Percentiles rank a stretch among this genome's conserved stretches.
Conservation (phyloP, 2,797 vertebrate species). For the Enteromius thamalakanensis region DNA sequence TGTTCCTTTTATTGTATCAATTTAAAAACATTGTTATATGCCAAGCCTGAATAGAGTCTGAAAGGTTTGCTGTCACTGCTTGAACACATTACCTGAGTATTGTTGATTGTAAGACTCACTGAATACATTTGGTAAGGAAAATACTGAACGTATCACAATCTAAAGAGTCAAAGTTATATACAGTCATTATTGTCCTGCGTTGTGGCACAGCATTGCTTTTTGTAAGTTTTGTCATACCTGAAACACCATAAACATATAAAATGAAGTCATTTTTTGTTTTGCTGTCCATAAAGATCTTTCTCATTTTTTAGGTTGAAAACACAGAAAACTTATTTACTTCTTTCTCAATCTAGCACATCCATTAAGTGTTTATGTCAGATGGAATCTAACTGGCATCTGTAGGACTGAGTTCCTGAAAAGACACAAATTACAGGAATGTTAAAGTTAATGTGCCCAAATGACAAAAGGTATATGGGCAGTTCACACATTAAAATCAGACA, state of each 20-base stretch:
- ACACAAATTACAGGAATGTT: no score
- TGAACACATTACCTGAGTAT: conserved; percentile 59
- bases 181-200: conserved; percentile 26
- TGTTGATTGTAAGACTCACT: conserved; percentile 29
- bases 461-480: no score
- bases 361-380: neutral
- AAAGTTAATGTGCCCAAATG: no score
- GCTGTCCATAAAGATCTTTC: conserved; percentile 21
- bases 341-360: conserved; percentile 19
- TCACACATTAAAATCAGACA: no score
- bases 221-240: neutral
- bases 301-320: neutral
- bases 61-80: conserved; percentile 29
- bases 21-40: conserved; percentile 1
- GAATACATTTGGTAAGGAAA: conserved; percentile 51
- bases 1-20: neutral
- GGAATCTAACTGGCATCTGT: conserved; percentile 46
- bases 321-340: conserved; percentile 21
- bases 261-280: conserved; percentile 1
- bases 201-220: conserved; percentile 38
- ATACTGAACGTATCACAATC: conserved; percentile 36
- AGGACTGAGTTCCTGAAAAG: conserved; percentile 55
- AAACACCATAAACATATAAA: conserved; percentile 2
- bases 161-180: conserved; percentile 43
- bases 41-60: conserved; percentile 9